Conservation (phyloP, 2,888 invertebrate species). For the Oxycera nigricornis region DNA sequence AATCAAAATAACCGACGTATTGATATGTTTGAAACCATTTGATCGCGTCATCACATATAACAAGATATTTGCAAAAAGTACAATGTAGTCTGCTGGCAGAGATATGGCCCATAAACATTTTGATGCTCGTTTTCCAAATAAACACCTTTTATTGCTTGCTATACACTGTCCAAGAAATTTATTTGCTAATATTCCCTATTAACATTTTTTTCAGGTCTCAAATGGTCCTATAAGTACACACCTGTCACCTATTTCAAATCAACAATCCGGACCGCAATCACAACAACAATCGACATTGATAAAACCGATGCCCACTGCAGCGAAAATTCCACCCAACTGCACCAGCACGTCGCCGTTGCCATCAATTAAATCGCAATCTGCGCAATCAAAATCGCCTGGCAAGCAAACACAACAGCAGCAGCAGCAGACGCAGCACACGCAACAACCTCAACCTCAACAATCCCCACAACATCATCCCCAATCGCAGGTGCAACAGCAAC, state of each 20-base stretch:
- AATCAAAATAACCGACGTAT: no score
- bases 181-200: not conserved
- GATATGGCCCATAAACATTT: no score
- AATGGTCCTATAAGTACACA: constrained; percentile 57
- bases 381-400: constrained; percentile 44
- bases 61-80: no score
- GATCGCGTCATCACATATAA: no score
- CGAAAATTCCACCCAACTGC: constrained; percentile 51
- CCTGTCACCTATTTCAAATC: constrained; percentile 54
- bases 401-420: constrained; percentile 44
- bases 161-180: no score
- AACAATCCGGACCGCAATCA: constrained; percentile 47
- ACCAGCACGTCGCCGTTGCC: constrained; percentile 50
- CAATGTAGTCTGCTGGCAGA: no score
- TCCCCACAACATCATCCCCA: constrained; percentile 41
- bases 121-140: no score
- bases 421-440: constrained; percentile 41
- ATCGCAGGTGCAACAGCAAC: constrained; percentile 45
- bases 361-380: constrained; percentile 40
- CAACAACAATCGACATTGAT: constrained; percentile 58
- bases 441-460: constrained; percentile 43
- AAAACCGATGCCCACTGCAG: constrained; percentile 59
- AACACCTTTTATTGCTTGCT: no score
- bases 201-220: constrained; percentile 53
- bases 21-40: no score